Base-by-base conservation (phyloP, 2,888 invertebrate species). In the Julus scanicus region DNA sequence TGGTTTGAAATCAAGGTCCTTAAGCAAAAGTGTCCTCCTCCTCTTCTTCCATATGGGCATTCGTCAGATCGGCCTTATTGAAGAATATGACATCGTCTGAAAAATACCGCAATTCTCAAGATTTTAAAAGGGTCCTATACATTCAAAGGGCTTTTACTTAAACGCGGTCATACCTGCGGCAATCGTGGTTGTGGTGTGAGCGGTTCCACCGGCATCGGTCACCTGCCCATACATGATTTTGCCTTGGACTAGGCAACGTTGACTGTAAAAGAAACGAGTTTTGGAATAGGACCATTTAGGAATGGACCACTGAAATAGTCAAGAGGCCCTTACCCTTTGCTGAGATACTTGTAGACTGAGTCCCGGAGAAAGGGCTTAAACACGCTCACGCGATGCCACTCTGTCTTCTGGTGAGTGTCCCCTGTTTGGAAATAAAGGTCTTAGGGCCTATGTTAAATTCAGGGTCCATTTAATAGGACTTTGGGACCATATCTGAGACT, bases 351-450 rank as follows among this genome's bases (percentile, higher is more conserved):
- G 91, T 95, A 94, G 0, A 97, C 95, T 0, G 94, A 94, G 48
- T 97, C 97, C 71, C 97, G 93, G 1, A 98, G 94, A 88, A 94
- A 94, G 3, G 97, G 97, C 91, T 95, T 96, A 92, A 98, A 98
- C 9, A 98, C 95, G 90, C 96, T 95, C 86, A 98, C 92, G 90
- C 96, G 94, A 92, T 98, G 98, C 98, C 98, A 98, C 90, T 98
- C 97, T 11, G 97, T 97, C 91, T 96, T 95, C 91, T 97, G 97
- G 87, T 95, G 93, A 91, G 95, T 94, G 90, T 97, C 96, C 6
- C 97, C 97, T 91, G 94, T 93, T 95, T 91, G 92, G 91, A n/a
- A 88, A n/a, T 49, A 80, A 9, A 15, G n/a, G 29, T 84, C n/a
- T 29, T 84, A 13, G 17, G 15, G 29, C 37, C 37, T 88, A n/a